Base-by-base conservation (phyloP, 2,797 vertebrate species). In the Pangasius macronema region DNA sequence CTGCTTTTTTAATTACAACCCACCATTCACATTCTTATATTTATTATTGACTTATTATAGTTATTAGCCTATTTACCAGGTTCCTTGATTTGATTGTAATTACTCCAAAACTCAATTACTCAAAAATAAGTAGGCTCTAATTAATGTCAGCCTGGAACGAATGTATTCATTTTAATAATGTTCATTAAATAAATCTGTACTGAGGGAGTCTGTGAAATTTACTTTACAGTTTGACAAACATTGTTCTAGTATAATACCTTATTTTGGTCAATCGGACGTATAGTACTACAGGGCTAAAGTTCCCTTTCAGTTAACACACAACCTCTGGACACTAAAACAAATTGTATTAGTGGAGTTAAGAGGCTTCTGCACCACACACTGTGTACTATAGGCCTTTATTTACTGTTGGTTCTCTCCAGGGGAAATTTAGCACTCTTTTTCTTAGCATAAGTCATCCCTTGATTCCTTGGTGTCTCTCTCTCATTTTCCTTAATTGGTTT, bases 1-100 rank as follows among this genome's bases (percentile, higher is more conserved):
- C 18, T 67, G 20, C 22, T 30, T 33, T 83, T 82, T 82, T 82
- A 49, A 82, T 55, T 55, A 24, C 49, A 79, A 59, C 30, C 77
- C 55, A 14, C 30, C 2, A 39, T 59, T 4, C 18, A 39, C 11
- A 6, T 80, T 39, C 53, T 24, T 80, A 39, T 13, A 80, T 59
- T 39, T 59, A 59, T 80, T 55, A 77, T 55, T 33, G n/a, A 77
- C 16, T 77, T 77, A 77, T 77, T 39, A 65, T 49, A 49, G 24
- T 63, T 63, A 65, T 65, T 65, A 65, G n/a, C 11, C 10, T 16
- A 39, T 61, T 81, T 81, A 81, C 33, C 10, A 13, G 33, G 33
- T 67, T n/a, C 61, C 46, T 49, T 49, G n/a, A 65, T 49, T 82
- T 39, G 39, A 65, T 65, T 49, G 10, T 65, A 65, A 65, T 82